Percentiles rank a stretch among this genome's conserved stretches.
These are phyloP conservation scores for Sciurus niger DNA, from an alignment of 2,113 vertebrate species.

Conservation along the genomic window DNA sequence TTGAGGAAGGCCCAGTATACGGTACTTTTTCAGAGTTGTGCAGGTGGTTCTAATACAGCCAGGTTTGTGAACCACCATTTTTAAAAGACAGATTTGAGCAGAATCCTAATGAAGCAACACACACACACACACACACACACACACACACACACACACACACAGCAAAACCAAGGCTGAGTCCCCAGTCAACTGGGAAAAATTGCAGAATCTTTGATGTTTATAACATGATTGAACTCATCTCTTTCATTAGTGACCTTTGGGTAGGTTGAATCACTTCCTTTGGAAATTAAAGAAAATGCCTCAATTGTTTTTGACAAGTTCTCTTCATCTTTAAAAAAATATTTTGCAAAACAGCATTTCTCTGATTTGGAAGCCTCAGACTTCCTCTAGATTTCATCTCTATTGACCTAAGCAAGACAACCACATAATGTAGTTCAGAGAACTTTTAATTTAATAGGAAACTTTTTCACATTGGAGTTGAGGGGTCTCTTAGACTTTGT, in stretches of 20 bases:
- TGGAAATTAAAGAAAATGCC: conserved; percentile 62
- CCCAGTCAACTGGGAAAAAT: conserved; percentile 17
- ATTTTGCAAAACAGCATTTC: conserved; percentile 8
- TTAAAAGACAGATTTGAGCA: background rate
- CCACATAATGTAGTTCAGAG: background rate
- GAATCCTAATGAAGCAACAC: conserved; percentile 55
- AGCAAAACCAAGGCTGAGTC: background rate
- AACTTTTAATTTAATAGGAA: background rate
- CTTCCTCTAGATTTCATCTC: conserved; percentile 61
- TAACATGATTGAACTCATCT: conserved; percentile 66
- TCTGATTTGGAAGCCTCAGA: background rate
- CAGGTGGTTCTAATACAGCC: background rate
- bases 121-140: background rate
- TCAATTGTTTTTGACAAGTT: conserved; percentile 75
- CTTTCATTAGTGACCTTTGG: conserved; percentile 74
- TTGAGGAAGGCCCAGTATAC: background rate
- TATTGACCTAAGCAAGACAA: background rate
- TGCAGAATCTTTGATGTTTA: conserved; percentile 68
- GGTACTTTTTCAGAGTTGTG: background rate
- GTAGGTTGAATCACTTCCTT: conserved; percentile 85
- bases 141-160: background rate
- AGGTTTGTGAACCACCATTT: background rate
- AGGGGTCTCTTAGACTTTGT: background rate
- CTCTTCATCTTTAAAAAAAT: conserved; percentile 64
- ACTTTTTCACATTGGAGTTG: background rate